Evolutionary conservation across 2,888 invertebrate species (phyloP), one percentile per base, ranked within the genome.

Genomic region (Eupithecia tripunctaria): DNA sequence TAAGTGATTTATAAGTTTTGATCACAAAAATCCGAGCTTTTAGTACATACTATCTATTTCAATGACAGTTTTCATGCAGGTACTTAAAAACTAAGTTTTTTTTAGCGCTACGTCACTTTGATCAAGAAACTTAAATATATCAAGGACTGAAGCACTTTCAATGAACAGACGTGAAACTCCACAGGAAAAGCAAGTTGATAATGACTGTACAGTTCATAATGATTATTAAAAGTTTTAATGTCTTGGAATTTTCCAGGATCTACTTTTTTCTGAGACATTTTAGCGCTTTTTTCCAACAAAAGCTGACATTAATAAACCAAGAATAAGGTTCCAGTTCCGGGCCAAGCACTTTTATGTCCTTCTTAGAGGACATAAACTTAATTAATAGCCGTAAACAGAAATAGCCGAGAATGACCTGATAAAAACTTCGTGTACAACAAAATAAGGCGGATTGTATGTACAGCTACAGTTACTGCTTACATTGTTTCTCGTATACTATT

Each of bases 311-410:
- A 60, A 78, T 73, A 78, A 78, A 76, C 75, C 70, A 75, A 62
- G 64, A 70, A 70, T 29, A 59, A 64, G 69, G 71, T 62, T 21
- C 51, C 51, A 25, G 67, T 73, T 64, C 72, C 59, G 68, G 66
- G 59, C n/a, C 67, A 38, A 71, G 68, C 66, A 56, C 70, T 75
- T 71, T 71, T 64, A 70, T 73, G 60, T 67, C 27, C 68, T 74
- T 67, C 73, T 65, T 65, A 70, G 64, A 51, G 41, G 65, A 68
- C 68, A 78, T 74, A 67, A 75, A 78, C 41, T 76, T 77, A 74
- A 79, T 75, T 76, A 78, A 75, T 65, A 76, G 63, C 66, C 71
- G 32, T 73, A 74, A 79, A 78, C 60, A 63, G 65, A 75, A 71
- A 76, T 71, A 78, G 70, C 73, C 68, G 70, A 32, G 65, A 76